Evolutionary conservation across 2,888 invertebrate species (phyloP), one percentile per base, ranked within the genome.

Genomic region (Aspidiotus destructor): DNA sequence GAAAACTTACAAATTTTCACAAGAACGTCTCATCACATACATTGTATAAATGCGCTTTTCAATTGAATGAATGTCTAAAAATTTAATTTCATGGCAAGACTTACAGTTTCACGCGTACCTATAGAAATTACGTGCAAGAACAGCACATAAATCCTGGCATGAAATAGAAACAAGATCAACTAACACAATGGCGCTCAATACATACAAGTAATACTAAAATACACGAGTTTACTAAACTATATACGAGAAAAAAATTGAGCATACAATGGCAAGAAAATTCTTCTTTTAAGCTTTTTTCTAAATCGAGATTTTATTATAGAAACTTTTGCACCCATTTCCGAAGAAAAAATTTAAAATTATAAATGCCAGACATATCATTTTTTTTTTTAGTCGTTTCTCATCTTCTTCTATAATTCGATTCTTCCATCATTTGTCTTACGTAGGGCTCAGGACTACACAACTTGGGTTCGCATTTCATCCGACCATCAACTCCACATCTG

Each of bases 381-480:
- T 60, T 48, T 13, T 60, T 61, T 28, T 40, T 15, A 28, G 13
- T 61, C 7, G 17, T 42, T 42, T 16, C 41, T 69, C 52, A 69
- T 72, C 74, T 72, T 65, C 72, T 71, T 58, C 73, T 72, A 28
- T 70, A 72, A 15, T 70, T 72, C 1, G 88, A 89, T 68, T 87
- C 88, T 64, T 88, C 89, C 76, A 93, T 89, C 87, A 92, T 91
- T 81, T 92, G 90, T 76, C 89, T 83, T 76, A 92, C 80, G 86
- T 91, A 88, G 69, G 92, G 92, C 77, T 92, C 90, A 58, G 93
- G 92, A 74, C 89, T 88, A 79, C 93, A 93, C 72, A 86, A 85
- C 79, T 88, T 88, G 70, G 94, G 94, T 79, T 93, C 90, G 79
- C 94, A 94, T 80, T 92, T 87, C 93, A 94, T 93, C 79, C 92